Evolutionary conservation across 2,113 vertebrate species (phyloP).

Genomic region (Antennarius striatus): DNA sequence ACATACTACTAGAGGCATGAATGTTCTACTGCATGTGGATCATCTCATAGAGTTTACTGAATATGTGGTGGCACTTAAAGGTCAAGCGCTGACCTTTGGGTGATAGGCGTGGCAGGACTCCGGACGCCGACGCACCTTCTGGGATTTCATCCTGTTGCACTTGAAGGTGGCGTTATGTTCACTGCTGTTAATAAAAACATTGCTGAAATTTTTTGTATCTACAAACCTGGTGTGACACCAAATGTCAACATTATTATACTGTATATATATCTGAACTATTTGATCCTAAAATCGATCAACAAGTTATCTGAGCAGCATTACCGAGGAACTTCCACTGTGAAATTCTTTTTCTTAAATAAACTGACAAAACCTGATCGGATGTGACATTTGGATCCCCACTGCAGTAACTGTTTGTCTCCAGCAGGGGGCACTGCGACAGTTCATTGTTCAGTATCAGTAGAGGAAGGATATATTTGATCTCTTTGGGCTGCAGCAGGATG

Average conservation of each 20-base stretch:
- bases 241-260: too few species aligned
- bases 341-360: not conserved
- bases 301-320: too few species aligned
- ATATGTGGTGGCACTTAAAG: not conserved
- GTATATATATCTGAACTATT: too few species aligned
- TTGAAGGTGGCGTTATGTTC: conserved; percentile 94
- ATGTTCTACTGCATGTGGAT: not conserved
- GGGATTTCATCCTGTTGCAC: conserved; percentile 94
- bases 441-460: not conserved
- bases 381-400: not conserved
- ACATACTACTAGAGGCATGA: too few species aligned
- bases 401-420: not conserved
- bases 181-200: conserved; percentile 75
- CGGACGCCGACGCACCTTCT: conserved; percentile 90
- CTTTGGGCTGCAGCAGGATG: conserved; percentile 82
- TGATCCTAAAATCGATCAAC: too few species aligned
- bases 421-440: not conserved
- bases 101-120: conserved; percentile 93
- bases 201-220: not conserved
- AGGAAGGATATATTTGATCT: conserved; percentile 97
- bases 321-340: not conserved
- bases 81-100: conserved; percentile 60
- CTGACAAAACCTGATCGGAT: not conserved
- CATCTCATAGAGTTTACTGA: not conserved
- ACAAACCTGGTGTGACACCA: not conserved